phyloP scores from a whole-genome alignment of 2,888 invertebrate species.

The Sarcophaga carnaria region DNA sequence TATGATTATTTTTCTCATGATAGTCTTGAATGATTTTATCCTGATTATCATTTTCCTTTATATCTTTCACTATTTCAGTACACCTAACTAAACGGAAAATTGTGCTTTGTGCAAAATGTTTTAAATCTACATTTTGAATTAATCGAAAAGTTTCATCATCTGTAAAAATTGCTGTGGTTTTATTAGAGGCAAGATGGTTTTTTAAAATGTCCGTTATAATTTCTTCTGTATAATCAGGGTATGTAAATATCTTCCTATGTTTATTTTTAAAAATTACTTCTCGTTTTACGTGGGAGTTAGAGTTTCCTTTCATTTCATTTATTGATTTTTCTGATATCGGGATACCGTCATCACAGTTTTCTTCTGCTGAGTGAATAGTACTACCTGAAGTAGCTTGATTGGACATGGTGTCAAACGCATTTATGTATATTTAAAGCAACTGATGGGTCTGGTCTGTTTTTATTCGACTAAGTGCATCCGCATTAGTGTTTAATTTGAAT shows the following conservation, averaged over 20 bases:
- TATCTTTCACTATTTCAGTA: constrained; percentile 13
- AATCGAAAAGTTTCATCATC: constrained; percentile 52
- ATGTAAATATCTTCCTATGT: constrained; percentile 52
- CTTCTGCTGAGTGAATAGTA: constrained; percentile 62
- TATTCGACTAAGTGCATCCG: constrained; percentile 24
- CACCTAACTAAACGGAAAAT: constrained; percentile 25
- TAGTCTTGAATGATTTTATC: constrained; percentile 28
- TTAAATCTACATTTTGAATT: too few species aligned
- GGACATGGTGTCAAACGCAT: constrained; percentile 43
- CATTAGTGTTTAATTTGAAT: constrained; percentile 1
- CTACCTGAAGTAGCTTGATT: constrained; percentile 37
- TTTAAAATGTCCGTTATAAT: background rate
- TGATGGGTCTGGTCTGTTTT: constrained; percentile 34
- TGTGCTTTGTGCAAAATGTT: constrained; percentile 51
- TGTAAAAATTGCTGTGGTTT: constrained; percentile 61
- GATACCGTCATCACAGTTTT: constrained; percentile 68
- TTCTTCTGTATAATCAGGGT: background rate
- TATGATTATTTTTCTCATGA: constrained; percentile 20
- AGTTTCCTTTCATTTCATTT: constrained; percentile 57
- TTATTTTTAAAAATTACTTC: constrained; percentile 67
- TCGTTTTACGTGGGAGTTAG: constrained; percentile 18
- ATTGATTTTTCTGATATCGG: constrained; percentile 71
- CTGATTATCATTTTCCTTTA: constrained; percentile 26
- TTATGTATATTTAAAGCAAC: constrained; percentile 5
- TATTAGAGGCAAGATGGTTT: constrained; percentile 67